phyloP scores from a whole-genome alignment of 1,140 invertebrate species.

The Euschistus heros region DNA sequence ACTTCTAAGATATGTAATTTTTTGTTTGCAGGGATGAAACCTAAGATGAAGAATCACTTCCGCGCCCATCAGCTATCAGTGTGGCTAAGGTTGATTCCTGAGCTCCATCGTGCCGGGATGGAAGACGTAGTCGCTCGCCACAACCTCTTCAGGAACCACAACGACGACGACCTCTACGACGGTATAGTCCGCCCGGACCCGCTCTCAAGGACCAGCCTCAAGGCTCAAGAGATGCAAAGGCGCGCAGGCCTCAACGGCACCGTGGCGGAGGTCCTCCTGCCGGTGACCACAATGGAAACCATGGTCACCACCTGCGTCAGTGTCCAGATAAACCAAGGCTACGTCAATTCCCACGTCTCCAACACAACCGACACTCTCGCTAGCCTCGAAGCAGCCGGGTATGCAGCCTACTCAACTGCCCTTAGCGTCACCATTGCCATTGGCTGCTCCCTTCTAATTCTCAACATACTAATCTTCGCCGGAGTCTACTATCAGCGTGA shows the following conservation, averaged over 20 bases:
- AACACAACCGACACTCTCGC: constrained; percentile 55
- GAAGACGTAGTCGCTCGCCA: constrained; percentile 72
- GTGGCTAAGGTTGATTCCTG: constrained; percentile 85
- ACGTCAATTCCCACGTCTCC: constrained; percentile 38
- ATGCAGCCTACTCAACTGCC: constrained; percentile 66
- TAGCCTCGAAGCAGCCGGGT: constrained; percentile 63
- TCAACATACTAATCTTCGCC: constrained; percentile 87
- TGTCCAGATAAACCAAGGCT: constrained; percentile 32
- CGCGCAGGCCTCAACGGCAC: constrained; percentile 26
- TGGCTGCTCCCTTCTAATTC: constrained; percentile 58
- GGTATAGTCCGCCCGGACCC: constrained; percentile 69
- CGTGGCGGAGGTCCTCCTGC: constrained; percentile 33
- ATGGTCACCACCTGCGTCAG: constrained; percentile 34
- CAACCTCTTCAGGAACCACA: constrained; percentile 72
- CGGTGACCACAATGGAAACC: constrained; percentile 42
- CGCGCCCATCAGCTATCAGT: constrained; percentile 86
- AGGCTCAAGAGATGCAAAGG: constrained; percentile 23
- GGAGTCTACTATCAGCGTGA: constrained; percentile 89
- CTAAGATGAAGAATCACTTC: constrained; percentile 85
- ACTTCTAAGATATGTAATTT: no score
- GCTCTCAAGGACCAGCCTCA: constrained; percentile 41
- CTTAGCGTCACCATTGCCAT: constrained; percentile 79
- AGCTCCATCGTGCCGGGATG: constrained; percentile 80
- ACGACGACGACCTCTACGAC: constrained; percentile 68
- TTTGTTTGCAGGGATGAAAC: constrained; percentile 64